Evolutionary conservation across 2,797 vertebrate species (phyloP), one percentile per base, ranked within the genome.

Genomic region (Parauchenoglanis ngamensis): DNA sequence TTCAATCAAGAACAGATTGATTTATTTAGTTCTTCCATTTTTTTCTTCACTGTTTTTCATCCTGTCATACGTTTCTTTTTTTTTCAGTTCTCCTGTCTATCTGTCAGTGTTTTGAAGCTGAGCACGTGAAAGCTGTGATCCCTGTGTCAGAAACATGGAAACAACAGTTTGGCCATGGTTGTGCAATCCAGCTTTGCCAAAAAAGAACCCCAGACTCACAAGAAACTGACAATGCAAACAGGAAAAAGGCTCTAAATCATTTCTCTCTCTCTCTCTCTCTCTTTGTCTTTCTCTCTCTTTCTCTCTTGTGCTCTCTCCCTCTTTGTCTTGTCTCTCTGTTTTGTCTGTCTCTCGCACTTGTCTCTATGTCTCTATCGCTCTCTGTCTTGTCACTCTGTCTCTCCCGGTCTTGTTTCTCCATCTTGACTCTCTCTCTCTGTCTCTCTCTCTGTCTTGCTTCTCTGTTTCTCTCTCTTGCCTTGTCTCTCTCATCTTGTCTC

Each of bases 161-260:
- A n/a, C n/a, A n/a, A n/a, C n/a, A n/a, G 57, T 57, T 61, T 44
- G n/a, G 83, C 28, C 40, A 73, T 1, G 28, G 52, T 70, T 49
- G 31, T 23, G 70, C 31, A 82, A 59, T 73, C 44, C 35, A 54
- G 25, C 54, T 13, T 35, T 59, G 8, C 28, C 46, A 46, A 46
- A 15, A 23, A 86, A 46, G 23, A n/a, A 52, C n/a, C 3, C 4
- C 28, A 0, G n/a, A 28, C 67, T 93, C 92, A 94, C 88, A 88
- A 92, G 89, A 90, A 90, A 94, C 91, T 92, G 40, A 82, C 59
- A 94, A 94, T 1, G 2, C 19, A 59, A 93, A 94, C 94, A 95
- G 94, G 93, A 95, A 94, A 92, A 87, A 85, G 59, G 80, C 88
- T 65, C 80, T 63, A 35, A 54, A 49, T 31, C 28, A 56, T 61